phyloP scores from a whole-genome alignment of 2,113 vertebrate species.

The Oncorhynchus clarkii region DNA sequence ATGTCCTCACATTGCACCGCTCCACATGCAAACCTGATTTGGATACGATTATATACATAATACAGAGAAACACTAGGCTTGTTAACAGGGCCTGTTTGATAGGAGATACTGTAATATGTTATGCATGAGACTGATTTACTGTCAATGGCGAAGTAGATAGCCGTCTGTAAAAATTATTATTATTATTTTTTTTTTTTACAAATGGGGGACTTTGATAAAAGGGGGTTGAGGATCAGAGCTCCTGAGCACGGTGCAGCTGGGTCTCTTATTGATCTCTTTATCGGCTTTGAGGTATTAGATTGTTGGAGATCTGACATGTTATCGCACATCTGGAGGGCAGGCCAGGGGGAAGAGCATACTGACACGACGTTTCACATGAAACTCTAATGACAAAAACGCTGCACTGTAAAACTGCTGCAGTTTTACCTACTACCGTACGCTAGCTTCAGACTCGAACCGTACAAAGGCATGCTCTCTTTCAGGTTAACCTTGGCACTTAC shows the following conservation, averaged over 20 bases:
- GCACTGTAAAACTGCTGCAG: background rate
- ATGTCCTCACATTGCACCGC: background rate
- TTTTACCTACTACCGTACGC: background rate
- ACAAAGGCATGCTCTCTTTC: background rate
- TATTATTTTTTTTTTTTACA: too few species aligned
- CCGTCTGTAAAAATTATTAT: constrained; percentile 1
- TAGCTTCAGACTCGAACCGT: too few species aligned
- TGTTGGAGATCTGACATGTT: constrained; percentile 25
- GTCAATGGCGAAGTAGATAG: background rate
- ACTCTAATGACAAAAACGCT: background rate
- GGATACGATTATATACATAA: too few species aligned
- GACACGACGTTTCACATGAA: background rate
- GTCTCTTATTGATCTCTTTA: constrained; percentile 52
- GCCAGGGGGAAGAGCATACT: constrained; percentile 26
- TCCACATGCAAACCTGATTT: background rate
- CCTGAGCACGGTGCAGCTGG: constrained; percentile 20
- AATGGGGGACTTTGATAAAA: background rate
- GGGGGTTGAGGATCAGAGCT: constrained; percentile 6
- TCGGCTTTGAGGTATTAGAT: constrained; percentile 41
- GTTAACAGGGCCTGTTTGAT: background rate
- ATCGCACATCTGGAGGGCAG: constrained; percentile 50
- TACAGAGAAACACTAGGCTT: background rate
- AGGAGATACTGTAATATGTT: background rate
- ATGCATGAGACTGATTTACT: background rate
- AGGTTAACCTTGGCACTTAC: background rate